These are phyloP conservation scores for Lithophane ornitopus DNA, from an alignment of 2,888 invertebrate genomes.

Conservation along the genomic window DNA sequence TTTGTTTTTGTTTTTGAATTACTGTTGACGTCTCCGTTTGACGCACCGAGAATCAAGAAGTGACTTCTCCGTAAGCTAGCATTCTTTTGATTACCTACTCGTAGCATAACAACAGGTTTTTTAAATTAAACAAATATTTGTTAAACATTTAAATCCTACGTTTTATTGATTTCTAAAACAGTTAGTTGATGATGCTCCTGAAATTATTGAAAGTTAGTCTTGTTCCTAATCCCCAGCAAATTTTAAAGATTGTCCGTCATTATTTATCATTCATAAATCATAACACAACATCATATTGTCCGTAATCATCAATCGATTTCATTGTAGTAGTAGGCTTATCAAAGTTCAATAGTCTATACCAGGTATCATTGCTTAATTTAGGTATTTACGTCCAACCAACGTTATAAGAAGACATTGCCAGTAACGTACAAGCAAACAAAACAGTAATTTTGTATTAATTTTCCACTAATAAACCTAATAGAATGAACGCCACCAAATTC, in stretches of 20 bases:
- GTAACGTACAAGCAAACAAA: constrained; percentile 42
- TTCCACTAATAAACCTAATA: constrained; percentile 47
- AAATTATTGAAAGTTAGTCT: background rate
- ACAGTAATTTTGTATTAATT: constrained; percentile 49
- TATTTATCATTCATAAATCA: too few species aligned
- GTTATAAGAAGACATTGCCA: constrained; percentile 25
- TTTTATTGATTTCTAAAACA: background rate
- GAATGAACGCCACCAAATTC: constrained; percentile 58
- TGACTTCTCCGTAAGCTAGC: constrained; percentile 11
- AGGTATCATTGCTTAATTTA: constrained; percentile 22
- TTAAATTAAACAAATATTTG: background rate
- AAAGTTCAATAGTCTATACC: constrained; percentile 17
- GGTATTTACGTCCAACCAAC: constrained; percentile 2
- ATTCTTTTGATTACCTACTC: constrained; percentile 1
- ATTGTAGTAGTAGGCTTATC: background rate
- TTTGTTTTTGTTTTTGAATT: constrained; percentile 48
- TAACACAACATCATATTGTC: too few species aligned
- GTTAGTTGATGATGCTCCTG: background rate
- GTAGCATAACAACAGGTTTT: background rate
- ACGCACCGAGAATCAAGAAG: constrained; percentile 23
- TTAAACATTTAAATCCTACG: background rate
- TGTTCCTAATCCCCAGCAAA: background rate
- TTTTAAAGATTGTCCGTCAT: constrained; percentile 6
- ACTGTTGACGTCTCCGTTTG: constrained; percentile 32
- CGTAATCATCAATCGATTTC: background rate